A percentile compares a stretch with the other conserved stretches of the same genome.
Conservation (phyloP, 1,140 invertebrate species). For the Diorhabda sublineata region DNA sequence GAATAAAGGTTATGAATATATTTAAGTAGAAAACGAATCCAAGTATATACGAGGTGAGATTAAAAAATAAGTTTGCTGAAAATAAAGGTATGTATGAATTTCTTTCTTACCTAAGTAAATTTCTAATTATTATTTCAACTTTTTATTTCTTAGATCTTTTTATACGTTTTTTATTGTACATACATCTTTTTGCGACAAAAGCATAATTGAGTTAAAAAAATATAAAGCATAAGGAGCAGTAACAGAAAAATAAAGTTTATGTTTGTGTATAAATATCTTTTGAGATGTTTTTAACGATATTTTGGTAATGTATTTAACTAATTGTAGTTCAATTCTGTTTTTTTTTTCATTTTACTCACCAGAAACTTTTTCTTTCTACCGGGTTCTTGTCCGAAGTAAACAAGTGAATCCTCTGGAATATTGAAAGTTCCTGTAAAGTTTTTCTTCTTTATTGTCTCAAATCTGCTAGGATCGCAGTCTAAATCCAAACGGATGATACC, state of each 20-base stretch:
- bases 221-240: not conserved
- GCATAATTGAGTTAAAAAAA: not conserved
- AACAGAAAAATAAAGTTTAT: not conserved
- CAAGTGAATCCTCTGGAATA: constrained; percentile 46
- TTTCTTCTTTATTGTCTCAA: constrained; percentile 34
- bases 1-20: too few species aligned
- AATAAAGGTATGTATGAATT: too few species aligned
- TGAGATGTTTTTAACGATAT: not conserved
- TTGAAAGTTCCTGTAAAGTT: constrained; percentile 31
- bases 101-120: too few species aligned
- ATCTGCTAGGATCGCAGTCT: constrained; percentile 43
- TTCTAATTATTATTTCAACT: not conserved
- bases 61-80: too few species aligned
- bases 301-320: not conserved
- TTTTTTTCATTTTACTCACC: constrained; percentile 28
- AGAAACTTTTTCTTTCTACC: constrained; percentile 51
- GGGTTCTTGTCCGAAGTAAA: constrained; percentile 50
- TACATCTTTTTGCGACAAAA: not conserved
- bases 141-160: not conserved
- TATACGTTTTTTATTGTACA: too few species aligned
- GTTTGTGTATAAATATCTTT: not conserved
- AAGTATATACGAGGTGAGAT: too few species aligned
- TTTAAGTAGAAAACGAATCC: too few species aligned
- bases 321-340: not conserved
- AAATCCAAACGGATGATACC: constrained; percentile 41